These are phyloP conservation scores for Emydocephalus ijimae DNA, from an alignment of 2,113 vertebrate species.

Conservation along the genomic window DNA sequence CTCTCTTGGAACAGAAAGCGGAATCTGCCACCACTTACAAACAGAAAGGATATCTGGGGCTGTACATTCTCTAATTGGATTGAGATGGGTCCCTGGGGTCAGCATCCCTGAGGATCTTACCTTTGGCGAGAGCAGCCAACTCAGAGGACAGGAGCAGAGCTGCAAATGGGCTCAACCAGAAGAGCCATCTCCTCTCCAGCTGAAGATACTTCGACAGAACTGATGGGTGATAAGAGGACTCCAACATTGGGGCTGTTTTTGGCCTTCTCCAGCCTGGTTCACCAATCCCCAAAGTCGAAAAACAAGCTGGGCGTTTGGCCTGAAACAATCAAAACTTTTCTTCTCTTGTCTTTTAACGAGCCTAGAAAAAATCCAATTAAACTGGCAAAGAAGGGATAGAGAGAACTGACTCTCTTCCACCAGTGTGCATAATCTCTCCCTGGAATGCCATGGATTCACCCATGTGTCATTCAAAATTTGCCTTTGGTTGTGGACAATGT, in stretches of 20 bases:
- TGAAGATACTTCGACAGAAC: background rate
- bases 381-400: background rate
- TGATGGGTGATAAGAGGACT: background rate
- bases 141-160: background rate
- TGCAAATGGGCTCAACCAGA: background rate
- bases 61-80: background rate
- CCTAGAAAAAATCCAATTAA: background rate
- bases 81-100: background rate
- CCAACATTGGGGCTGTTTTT: too few relatives aligned
- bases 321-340: background rate
- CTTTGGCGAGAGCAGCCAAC: background rate
- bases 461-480: background rate
- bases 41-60: background rate
- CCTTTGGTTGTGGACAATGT: background rate
- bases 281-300: background rate
- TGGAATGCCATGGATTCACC: background rate
- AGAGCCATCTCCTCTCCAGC: background rate
- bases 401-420: background rate
- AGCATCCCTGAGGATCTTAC: background rate
- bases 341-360: background rate
- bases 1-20: background rate
- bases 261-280: background rate
- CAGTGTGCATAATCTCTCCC: background rate
- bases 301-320: background rate
- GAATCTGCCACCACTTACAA: slow-evolving; percentile 10